Base-by-base conservation (phyloP, 2,113 vertebrate genomes). In the Sinosuthora webbiana region DNA sequence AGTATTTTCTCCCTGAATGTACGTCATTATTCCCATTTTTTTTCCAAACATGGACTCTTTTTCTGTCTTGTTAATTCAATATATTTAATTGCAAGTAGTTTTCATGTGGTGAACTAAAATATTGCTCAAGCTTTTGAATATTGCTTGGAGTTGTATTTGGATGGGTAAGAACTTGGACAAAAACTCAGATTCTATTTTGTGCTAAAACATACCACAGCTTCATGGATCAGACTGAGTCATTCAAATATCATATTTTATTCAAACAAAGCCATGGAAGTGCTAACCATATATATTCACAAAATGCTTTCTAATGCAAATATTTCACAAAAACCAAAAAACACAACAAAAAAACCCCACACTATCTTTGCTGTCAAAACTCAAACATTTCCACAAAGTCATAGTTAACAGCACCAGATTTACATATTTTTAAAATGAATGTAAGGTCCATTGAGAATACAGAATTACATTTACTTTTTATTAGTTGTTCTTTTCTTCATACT, bases 81-180 rank as follows among this genome's bases (percentile, higher is more conserved):
- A 35, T 50, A 87, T 84, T 89, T 73, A 81, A 67, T 56, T 91
- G 9, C 10, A 53, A 89, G 59, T 41, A 28, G 2, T 71, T 94
- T 73, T 7, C 25, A 44, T 87, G 67, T 50, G 49, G 37, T 75
- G 11, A 91, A 57, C 21, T 86, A 69, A 63, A 93, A 67, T 74
- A 55, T 88, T 91, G 30, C 33, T 84, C 55, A 85, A 50, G 8
- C 21, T 85, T 92, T 87, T 35, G 76, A 74, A 65, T 89, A 56
- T 60, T 7, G 0, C 18, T 77, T 90, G 80, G 42, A 87, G 30
- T 23, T 83, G 3, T 14, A 39, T 55, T 94, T 87, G 30, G 11
- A 47, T 68, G 41, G 2, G 7, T 62, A 52, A 37, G 6, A 78
- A 82, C 52, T 81, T 85, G 42, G 18, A 75, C 18, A 67, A 78